Base-by-base conservation (phyloP, 2,888 invertebrate genomes). In the Mystacides longicornis region DNA sequence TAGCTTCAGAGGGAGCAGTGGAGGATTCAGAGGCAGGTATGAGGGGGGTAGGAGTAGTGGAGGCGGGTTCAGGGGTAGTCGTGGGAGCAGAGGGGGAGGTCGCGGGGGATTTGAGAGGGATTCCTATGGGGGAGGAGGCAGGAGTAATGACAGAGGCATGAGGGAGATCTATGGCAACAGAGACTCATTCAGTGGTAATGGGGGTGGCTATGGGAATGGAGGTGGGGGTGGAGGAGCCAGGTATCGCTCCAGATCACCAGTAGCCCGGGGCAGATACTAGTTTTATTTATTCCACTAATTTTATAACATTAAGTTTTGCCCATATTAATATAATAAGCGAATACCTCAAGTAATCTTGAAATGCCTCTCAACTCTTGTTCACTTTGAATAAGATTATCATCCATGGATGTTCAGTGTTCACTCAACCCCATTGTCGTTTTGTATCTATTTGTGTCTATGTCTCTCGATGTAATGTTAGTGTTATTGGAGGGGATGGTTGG, bases 41-140 rank as follows among this genome's bases (percentile, higher is more conserved):
- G 62, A 61, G 18, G 68, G 67, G 20, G 67, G 68, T 64, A 56
- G 63, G 48, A 60, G 61, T 51, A 56, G 61, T 19, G 63, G 60
- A 23, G 58, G 61, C 22, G 59, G 62, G 4, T 47, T 63, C 48
- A 64, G 65, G 47, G 64, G 66, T 43, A 65, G 67, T 64, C 73
- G 72, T 52, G 72, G 72, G 43, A 78, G 80, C 63, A 73, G 79
- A 60, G 72, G 80, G 51, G 80, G 82, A 62, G 79, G 80, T 65
- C 73, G 81, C 20, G 79, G 82, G 58, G 74, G 80, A 45, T 73
- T 75, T 42, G 72, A 78, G 7, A 71, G 76, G 45, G 73, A 76
- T 46, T 69, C 74, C 48, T 70, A 74, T 27, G 70, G 71, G 61
- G 72, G 76, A 61, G 70, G 75, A 51, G 72, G 75, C 54, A 71